phyloP scores from a whole-genome alignment of 53 echinoderm and acorn worm species.

The Antedon mediterranea region DNA sequence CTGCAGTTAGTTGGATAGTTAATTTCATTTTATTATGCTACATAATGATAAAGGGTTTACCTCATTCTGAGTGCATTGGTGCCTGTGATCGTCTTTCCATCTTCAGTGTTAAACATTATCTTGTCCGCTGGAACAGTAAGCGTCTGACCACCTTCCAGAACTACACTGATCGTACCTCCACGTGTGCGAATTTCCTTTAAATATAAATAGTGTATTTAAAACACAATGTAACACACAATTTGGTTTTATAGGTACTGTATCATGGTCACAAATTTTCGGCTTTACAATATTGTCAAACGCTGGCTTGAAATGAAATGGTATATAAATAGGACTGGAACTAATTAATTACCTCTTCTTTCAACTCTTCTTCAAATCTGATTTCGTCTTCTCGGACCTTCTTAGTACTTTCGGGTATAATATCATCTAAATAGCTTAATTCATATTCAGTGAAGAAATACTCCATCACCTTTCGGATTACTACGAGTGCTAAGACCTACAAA shows the following conservation, averaged over 20 bases:
- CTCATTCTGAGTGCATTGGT: not conserved
- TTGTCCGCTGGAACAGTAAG: conserved; percentile 51
- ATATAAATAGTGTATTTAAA: not conserved
- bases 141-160: conserved; percentile 46
- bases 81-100: not conserved
- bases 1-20: too few relatives aligned
- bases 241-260: not conserved
- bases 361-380: conserved; percentile 34
- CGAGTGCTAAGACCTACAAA: conserved; percentile 67
- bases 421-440: conserved; percentile 69
- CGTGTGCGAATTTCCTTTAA: conserved; percentile 43
- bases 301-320: not conserved
- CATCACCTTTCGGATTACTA: conserved; percentile 64
- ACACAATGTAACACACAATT: not conserved
- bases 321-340: not conserved
- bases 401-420: conserved; percentile 72
- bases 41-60: too few relatives aligned
- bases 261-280: not conserved
- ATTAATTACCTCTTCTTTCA: conserved; percentile 51
- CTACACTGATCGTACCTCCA: conserved; percentile 58
- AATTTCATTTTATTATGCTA: too few relatives aligned
- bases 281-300: not conserved
- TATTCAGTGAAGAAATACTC: conserved; percentile 62
- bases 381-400: conserved; percentile 61
- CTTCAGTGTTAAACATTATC: conserved; percentile 42